phyloP scores from a whole-genome alignment of 2,888 invertebrate species.

The Agrochola lota region DNA sequence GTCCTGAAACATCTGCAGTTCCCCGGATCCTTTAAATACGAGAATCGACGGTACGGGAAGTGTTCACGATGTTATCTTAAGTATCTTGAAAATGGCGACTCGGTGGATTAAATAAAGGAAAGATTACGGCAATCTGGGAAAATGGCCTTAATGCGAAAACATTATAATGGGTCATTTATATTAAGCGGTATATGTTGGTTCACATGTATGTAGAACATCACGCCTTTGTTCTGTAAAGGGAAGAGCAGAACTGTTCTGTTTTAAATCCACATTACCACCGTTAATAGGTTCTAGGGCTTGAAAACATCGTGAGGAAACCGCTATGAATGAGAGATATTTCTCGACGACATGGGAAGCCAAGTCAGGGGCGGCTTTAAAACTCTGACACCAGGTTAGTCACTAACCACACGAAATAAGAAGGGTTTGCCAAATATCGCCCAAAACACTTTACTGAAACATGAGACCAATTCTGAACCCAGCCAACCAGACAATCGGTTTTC shows the following conservation, averaged over 20 bases:
- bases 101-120: slow-evolving; percentile 58
- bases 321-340: too few relatives aligned
- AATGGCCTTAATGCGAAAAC: slow-evolving; percentile 43
- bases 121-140: slow-evolving; percentile 53
- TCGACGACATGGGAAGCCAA: too few relatives aligned
- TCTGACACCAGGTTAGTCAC: too few relatives aligned
- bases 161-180: slow-evolving; percentile 37
- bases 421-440: neutral
- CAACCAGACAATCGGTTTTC: neutral
- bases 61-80: slow-evolving; percentile 62
- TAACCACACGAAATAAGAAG: too few relatives aligned
- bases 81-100: slow-evolving; percentile 56
- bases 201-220: slow-evolving; percentile 8
- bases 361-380: too few relatives aligned
- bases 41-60: slow-evolving; percentile 40
- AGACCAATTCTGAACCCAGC: neutral
- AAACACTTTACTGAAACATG: neutral
- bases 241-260: neutral
- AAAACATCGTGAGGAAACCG: too few relatives aligned
- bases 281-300: neutral
- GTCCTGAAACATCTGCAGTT: slow-evolving; percentile 40
- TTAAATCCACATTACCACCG: neutral
- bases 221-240: neutral
- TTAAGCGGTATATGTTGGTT: slow-evolving; percentile 6
- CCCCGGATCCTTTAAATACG: slow-evolving; percentile 50